Conservation (phyloP, 2,113 vertebrate genomes). For the Lutjanus erythropterus region DNA sequence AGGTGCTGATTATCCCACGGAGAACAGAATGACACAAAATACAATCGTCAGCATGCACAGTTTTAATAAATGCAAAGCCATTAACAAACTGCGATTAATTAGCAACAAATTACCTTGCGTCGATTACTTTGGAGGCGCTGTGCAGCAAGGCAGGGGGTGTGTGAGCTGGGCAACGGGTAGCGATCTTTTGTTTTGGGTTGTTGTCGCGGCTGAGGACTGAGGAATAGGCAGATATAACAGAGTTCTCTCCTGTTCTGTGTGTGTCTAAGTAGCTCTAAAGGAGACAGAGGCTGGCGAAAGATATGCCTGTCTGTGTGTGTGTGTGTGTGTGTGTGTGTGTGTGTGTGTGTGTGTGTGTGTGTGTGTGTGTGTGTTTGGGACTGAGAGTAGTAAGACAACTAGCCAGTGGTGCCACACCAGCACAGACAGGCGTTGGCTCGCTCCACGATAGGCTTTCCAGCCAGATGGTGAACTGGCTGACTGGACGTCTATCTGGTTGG, state of each 20-base stretch:
- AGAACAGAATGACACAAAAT: conserved; percentile 16
- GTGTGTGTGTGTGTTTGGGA: conserved; percentile 19
- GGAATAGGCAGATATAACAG: conserved; percentile 25
- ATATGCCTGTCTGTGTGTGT: conserved; percentile 30
- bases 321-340: conserved; percentile 14
- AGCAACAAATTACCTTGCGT: conserved; percentile 77
- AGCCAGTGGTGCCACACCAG: conserved; percentile 53
- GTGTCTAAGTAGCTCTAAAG: conserved; percentile 46
- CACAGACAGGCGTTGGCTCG: conserved; percentile 61
- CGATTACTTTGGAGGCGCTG: conserved; percentile 57
- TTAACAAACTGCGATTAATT: conserved; percentile 65
- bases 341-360: conserved; percentile 25
- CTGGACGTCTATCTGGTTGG: conserved; percentile 46
- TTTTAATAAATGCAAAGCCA: conserved; percentile 60
- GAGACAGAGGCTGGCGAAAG: conserved; percentile 43
- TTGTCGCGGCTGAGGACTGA: conserved; percentile 34
- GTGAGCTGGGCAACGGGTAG: conserved; percentile 40
- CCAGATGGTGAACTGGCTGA: conserved; percentile 62
- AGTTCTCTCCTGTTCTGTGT: conserved; percentile 39
- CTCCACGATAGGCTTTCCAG: conserved; percentile 39
- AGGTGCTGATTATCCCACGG: conserved; percentile 39
- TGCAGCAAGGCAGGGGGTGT: conserved; percentile 44
- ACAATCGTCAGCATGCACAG: conserved; percentile 47
- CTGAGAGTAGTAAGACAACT: conserved; percentile 38
- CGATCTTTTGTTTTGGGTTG: conserved; percentile 68